Evolutionary conservation across 2,888 invertebrate species (phyloP).

Genomic region (Andrena bicolor): DNA sequence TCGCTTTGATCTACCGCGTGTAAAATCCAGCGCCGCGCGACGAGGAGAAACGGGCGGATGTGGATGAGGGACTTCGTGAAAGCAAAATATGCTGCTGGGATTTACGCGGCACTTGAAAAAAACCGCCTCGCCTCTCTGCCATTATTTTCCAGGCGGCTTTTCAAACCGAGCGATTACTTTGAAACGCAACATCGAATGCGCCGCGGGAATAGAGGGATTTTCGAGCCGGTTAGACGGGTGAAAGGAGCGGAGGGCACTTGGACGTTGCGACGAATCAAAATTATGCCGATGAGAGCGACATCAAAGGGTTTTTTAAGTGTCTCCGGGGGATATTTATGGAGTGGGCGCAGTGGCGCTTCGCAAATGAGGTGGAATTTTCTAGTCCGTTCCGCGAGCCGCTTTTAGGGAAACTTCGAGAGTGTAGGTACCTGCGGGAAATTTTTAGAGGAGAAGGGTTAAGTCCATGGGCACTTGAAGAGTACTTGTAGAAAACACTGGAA

Average conservation of each 20-base stretch:
- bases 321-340: background rate
- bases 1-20: constrained; percentile 36
- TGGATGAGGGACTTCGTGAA: constrained; percentile 14
- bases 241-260: background rate
- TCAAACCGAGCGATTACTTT: constrained; percentile 30
- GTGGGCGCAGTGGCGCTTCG: too few species aligned
- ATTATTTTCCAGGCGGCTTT: constrained; percentile 27
- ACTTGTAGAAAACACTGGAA: too few species aligned
- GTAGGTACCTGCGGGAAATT: background rate
- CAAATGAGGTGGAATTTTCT: too few species aligned
- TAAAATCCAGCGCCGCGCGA: constrained; percentile 14
- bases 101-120: constrained; percentile 44
- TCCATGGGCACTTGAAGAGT: background rate
- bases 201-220: background rate
- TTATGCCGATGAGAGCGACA: background rate
- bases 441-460: background rate
- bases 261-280: background rate
- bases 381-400: too few species aligned
- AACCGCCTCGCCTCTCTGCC: background rate
- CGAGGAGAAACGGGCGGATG: constrained; percentile 19
- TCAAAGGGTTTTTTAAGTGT: background rate
- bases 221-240: background rate
- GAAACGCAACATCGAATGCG: background rate
- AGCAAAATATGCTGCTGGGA: constrained; percentile 31
- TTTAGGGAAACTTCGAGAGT: too few species aligned